Conservation (phyloP, 2,888 invertebrate species). For the Dioctria linearis region DNA sequence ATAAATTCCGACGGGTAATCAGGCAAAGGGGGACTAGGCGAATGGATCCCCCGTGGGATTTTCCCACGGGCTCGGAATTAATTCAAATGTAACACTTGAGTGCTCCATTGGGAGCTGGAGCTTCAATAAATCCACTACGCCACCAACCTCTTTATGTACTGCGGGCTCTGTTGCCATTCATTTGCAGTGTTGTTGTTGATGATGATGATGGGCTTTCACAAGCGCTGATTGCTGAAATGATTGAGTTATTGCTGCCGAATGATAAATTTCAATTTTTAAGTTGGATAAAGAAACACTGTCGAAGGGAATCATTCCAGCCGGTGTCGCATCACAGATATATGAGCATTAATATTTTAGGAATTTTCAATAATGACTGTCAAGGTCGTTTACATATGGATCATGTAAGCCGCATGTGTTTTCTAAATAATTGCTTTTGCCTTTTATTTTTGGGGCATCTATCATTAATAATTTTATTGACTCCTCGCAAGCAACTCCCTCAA, state of each 20-base stretch:
- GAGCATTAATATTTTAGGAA: too few species aligned
- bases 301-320: too few species aligned
- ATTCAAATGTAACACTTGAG: constrained; percentile 41
- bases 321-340: too few species aligned
- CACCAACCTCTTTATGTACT: background rate
- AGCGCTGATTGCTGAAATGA: constrained; percentile 26
- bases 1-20: constrained; percentile 33
- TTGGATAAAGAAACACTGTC: too few species aligned
- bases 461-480: too few species aligned
- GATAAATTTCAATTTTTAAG: too few species aligned
- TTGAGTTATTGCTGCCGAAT: constrained; percentile 9
- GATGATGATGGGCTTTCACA: background rate
- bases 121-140: constrained; percentile 1
- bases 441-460: too few species aligned
- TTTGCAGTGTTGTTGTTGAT: background rate
- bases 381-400: too few species aligned
- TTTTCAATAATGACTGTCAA: too few species aligned
- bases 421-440: too few species aligned
- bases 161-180: background rate
- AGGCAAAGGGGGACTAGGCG: background rate
- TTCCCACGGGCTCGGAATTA: constrained; percentile 41
- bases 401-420: too few species aligned
- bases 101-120: constrained; percentile 14
- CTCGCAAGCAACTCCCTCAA: too few species aligned
- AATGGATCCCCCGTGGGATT: constrained; percentile 22